Evolutionary conservation across 2,797 vertebrate genomes (phyloP).

Genomic region (Mormyrops boulengeri): DNA sequence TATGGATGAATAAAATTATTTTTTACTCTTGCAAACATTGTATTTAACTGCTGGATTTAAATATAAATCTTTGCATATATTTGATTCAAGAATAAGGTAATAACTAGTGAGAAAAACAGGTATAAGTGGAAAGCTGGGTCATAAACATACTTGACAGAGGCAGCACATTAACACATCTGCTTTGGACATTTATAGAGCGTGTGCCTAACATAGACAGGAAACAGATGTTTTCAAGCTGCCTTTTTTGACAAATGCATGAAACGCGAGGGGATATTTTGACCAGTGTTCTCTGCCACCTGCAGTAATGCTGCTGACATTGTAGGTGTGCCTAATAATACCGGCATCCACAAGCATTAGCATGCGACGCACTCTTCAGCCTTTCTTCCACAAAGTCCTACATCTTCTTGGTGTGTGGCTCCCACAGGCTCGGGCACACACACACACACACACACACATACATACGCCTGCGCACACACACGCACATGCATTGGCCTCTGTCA

Average conservation of each 20-base stretch:
- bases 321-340: neutral
- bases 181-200: neutral
- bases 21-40: neutral
- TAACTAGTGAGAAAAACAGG: neutral
- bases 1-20: neutral
- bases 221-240: constrained; percentile 18
- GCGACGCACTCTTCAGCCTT: neutral
- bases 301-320: neutral
- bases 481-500: constrained; percentile 7
- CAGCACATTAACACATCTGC: constrained; percentile 5
- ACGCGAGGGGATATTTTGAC: neutral
- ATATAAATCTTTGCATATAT: neutral
- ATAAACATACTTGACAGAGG: neutral
- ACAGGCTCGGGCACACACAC: neutral
- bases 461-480: neutral
- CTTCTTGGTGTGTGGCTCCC: neutral
- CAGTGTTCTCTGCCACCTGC: constrained; percentile 1
- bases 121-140: neutral
- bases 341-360: neutral
- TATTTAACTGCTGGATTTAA: neutral
- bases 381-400: neutral
- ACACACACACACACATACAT: neutral
- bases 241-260: neutral
- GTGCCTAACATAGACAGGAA: neutral
- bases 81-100: neutral